Base-by-base conservation (phyloP, 2,888 invertebrate genomes). In the Emmelina monodactyla region DNA sequence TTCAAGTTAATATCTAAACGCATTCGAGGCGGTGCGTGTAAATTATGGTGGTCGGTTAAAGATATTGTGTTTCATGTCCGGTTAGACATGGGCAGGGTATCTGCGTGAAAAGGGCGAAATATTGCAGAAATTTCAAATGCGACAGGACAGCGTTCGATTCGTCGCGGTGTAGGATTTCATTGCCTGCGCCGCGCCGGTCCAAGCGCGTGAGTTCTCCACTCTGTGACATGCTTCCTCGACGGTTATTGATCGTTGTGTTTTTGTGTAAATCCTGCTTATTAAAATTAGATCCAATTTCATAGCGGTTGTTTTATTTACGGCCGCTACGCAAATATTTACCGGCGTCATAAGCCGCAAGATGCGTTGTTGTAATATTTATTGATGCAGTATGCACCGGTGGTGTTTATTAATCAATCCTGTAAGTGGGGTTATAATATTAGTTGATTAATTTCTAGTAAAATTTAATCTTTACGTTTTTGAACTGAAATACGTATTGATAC, bases 31-130 rank as follows among this genome's bases (percentile, higher is more conserved):
- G 53, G 58, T 62, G 65, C 58, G 55, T 68, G 69, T 76, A 76
- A 79, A 71, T 76, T 71, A 76, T 70, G 62, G 67, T 59, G 62
- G 62, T 64, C 62, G 64, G 64, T 64, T 57, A 58, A 53, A 56
- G 67, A 75, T 79, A 78, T 79, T 76, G 76, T 73, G 71, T 79
- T 78, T 73, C 78, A 72, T 65, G 76, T 78, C 75, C 70, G 64
- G 64, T 75, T 71, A 68, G 76, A 76, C 76, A 69, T 64, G 72
- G 62, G 60, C 61, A 48, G 65, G 72, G 69, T 78, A 75, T 75
- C 73, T 71, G 70, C 67, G 71, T 73, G 76, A 78, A 78, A 75
- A 78, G 73, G 72, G 73, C 78, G 64, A 78, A 76, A 76, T 78
- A 79, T 79, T 73, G 78, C 73, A 75, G 67, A 72, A 76, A 76